Evolutionary conservation across 2,888 invertebrate genomes (phyloP).

Genomic region (Latrodectus hesperus): DNA sequence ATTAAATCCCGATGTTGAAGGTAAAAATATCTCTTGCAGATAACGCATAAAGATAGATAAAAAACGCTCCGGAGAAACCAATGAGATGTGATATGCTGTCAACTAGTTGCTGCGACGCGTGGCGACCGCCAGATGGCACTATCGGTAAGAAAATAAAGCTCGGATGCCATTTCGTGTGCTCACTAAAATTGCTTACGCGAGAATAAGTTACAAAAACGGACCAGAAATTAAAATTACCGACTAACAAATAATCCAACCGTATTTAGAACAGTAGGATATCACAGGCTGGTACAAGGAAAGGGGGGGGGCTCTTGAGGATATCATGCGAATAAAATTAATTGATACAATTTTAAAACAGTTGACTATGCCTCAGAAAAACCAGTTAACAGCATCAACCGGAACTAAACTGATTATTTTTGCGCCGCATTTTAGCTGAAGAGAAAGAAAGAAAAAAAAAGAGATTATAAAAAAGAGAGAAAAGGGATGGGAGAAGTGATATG

Average conservation of each 20-base stretch:
- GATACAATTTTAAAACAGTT: slow-evolving; percentile 68
- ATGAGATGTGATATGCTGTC: slow-evolving; percentile 60
- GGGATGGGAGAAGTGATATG: slow-evolving; percentile 16
- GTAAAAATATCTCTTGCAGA: slow-evolving; percentile 45
- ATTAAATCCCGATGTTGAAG: slow-evolving; percentile 54
- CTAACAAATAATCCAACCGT: slow-evolving; percentile 68
- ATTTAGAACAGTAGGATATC: slow-evolving; percentile 37
- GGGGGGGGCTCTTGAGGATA: slow-evolving; percentile 48
- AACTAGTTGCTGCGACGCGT: slow-evolving; percentile 49
- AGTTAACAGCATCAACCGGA: slow-evolving; percentile 52
- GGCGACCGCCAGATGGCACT: slow-evolving; percentile 61
- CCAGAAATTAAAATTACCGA: slow-evolving; percentile 66
- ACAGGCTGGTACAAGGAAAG: slow-evolving; percentile 14
- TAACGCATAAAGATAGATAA: slow-evolving; percentile 32
- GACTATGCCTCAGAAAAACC: slow-evolving; percentile 47
- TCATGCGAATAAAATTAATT: slow-evolving; percentile 68
- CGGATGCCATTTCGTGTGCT: background rate
- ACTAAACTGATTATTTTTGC: slow-evolving; percentile 69
- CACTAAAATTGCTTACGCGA: slow-evolving; percentile 57
- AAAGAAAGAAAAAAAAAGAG: slow-evolving; percentile 38
- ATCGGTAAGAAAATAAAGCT: slow-evolving; percentile 54
- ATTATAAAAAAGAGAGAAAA: slow-evolving; percentile 18
- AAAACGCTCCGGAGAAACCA: slow-evolving; percentile 39
- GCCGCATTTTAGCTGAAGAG: slow-evolving; percentile 49
- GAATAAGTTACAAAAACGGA: slow-evolving; percentile 60